These are phyloP conservation scores for Proctacanthus coquilletti DNA, from an alignment of 1,140 invertebrate species.

Conservation along the genomic window DNA sequence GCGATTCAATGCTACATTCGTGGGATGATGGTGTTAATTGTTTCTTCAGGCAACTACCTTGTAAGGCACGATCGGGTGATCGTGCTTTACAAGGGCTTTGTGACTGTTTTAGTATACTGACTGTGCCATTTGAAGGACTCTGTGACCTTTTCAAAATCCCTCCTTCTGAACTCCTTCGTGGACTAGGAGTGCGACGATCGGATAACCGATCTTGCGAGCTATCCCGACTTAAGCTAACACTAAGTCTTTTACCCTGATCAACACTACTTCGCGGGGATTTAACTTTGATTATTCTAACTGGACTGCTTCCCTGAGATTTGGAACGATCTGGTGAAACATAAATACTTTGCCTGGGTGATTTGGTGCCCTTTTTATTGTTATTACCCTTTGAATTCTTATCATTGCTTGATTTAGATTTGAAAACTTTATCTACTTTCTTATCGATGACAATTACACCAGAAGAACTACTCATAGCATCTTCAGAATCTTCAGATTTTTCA, in stretches of 20 bases:
- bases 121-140: conserved; percentile 9
- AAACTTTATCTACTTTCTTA: conserved; percentile 28
- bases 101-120: conserved; percentile 22
- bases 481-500: conserved; percentile 23
- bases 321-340: conserved; percentile 28
- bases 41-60: conserved; percentile 28
- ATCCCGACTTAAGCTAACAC: conserved; percentile 20
- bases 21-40: conserved; percentile 11
- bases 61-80: conserved; percentile 25
- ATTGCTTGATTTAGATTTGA: conserved; percentile 20
- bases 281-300: conserved; percentile 28
- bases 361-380: conserved; percentile 10
- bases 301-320: conserved; percentile 26
- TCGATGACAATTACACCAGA: conserved; percentile 17
- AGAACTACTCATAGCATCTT: conserved; percentile 11
- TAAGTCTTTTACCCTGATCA: conserved; percentile 22
- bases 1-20: conserved; percentile 16
- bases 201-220: conserved; percentile 24
- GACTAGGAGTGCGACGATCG: conserved; percentile 22
- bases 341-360: conserved; percentile 20
- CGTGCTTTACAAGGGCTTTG: conserved; percentile 24
- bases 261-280: conserved; percentile 24
- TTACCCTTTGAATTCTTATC: conserved; percentile 12
- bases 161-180: conserved; percentile 21
- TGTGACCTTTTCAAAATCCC: conserved; percentile 21